These are phyloP conservation scores for Platerodrilus igneus DNA, from an alignment of 2,888 invertebrate species.

Conservation along the genomic window DNA sequence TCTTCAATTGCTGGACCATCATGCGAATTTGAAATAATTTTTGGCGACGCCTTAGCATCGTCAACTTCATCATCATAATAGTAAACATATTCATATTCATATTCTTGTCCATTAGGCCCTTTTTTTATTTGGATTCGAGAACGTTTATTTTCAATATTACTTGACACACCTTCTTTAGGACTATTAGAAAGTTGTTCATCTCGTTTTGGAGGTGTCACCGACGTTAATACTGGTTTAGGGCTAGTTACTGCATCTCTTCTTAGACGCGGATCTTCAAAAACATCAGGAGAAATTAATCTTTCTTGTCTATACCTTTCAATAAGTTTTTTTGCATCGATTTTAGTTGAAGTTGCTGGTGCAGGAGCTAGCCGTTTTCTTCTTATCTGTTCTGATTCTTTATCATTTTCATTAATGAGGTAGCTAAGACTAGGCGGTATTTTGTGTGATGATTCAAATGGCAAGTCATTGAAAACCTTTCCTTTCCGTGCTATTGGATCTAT, in stretches of 20 bases:
- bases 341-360: constrained; percentile 46
- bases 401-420: constrained; percentile 40
- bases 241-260: constrained; percentile 51
- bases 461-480: constrained; percentile 36
- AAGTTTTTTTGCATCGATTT: constrained; percentile 39
- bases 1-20: constrained; percentile 57
- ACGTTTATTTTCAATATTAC: constrained; percentile 64
- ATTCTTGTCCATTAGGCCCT: constrained; percentile 84
- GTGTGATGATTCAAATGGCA: constrained; percentile 65
- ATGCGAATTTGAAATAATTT: constrained; percentile 51
- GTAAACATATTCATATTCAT: constrained; percentile 88
- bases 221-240: constrained; percentile 55
- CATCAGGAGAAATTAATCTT: no score
- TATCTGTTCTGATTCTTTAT: no score
- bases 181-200: constrained; percentile 43
- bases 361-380: constrained; percentile 38
- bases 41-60: constrained; percentile 41
- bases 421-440: constrained; percentile 58
- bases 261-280: no score
- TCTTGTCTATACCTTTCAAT: constrained; percentile 39
- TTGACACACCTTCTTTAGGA: constrained; percentile 54
- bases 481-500: constrained; percentile 42
- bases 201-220: constrained; percentile 46
- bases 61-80: constrained; percentile 86
- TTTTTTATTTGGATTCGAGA: constrained; percentile 80